Base-by-base conservation (phyloP, 2,797 vertebrate species). In the Mionectes olivaceus region DNA sequence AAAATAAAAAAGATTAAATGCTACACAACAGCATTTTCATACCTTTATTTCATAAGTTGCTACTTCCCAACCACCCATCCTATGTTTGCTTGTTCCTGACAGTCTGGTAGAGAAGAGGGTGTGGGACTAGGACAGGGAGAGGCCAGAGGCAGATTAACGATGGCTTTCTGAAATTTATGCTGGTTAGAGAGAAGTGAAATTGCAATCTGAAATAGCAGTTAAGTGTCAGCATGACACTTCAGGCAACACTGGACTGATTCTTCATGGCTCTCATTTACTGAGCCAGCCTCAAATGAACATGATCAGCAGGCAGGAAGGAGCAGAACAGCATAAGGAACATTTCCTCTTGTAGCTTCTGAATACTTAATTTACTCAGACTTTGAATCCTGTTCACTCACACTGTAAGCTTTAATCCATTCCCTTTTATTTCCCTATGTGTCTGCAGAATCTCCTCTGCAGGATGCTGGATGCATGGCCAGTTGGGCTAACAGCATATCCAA, bases 311-410 rank as follows among this genome's bases (percentile, higher is more conserved):
- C 77, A 93, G 75, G 46, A 71, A 95, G 68, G 33, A 85, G 46
- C 37, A 82, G 55, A 91, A 22, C 2, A 57, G 44, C 8, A 7
- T 82, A 47, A 89, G 44, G 44, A 94, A 75, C 63, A 33, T 64
- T 87, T 96, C 77, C 5, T 82, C 32, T 81, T 89, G 52, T 52
- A 67, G 52, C 33, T 95, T 75, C 82, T 83, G 32, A 49, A 30
- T 61, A 52, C 49, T 77, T 64, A 77, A 83, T 90, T 57, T 19
- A 16, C 68, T 86, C 27, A 57, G 12, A 41, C 22, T 49, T 80
- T 74, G 69, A 90, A 89, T 83, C 59, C 52, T 90, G 11, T 32
- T 89, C 91, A 86, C 74, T 97, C 56, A 83, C 15, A 67, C 23
- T 63, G 23, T 67, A 75, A 94, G 19, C 30, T 75, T 95, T 93